Evolutionary conservation across 2,797 vertebrate species (phyloP), one percentile per base, ranked within the genome.

Genomic region (Lutjanus argentimaculatus): DNA sequence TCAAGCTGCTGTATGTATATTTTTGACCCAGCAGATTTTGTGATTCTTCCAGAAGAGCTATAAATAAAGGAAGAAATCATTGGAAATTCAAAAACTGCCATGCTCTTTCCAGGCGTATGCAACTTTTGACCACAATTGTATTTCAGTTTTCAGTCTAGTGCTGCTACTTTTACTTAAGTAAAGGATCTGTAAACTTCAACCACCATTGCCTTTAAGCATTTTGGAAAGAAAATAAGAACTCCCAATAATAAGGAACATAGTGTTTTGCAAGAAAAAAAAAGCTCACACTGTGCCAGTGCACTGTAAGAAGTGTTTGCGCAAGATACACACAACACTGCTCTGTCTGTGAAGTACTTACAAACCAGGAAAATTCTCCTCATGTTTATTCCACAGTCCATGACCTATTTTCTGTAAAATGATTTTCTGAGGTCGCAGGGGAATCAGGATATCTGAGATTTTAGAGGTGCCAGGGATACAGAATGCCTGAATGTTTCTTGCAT

Each of bases 371-470:
- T 75, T 19, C 36, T 58, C n/a, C 8, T 40, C 15, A 22, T 53
- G 45, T 84, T 71, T 58, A 53, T 70, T 81, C 25, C 58, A 77
- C 19, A 21, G 22, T 80, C 21, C 64, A 67, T 7, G 43, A 66
- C 7, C 69, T 75, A 8, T 82, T 66, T 82, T 67, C 53, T 80
- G 49, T 51, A 40, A 71, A 77, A 76, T 73, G 45, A 73, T 79
- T 67, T 25, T 67, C 56, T 48, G 21, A 66, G 21, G 13, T 56
- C 43, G 36, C n/a, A 45, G 40, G 66, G 19, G 51, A 72, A 64
- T 80, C n/a, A 6, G 2, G 77, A 65, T 68, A 56, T 64, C 21
- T 21, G 9, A 67, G 48, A 73, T 68, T 57, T 76, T 59, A 51
- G 43, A 66, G 77, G 65, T 49, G 12, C 16, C 30, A 11, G 53